Conservation (phyloP, 2,113 vertebrate genomes). For the Oceanites oceanicus region DNA sequence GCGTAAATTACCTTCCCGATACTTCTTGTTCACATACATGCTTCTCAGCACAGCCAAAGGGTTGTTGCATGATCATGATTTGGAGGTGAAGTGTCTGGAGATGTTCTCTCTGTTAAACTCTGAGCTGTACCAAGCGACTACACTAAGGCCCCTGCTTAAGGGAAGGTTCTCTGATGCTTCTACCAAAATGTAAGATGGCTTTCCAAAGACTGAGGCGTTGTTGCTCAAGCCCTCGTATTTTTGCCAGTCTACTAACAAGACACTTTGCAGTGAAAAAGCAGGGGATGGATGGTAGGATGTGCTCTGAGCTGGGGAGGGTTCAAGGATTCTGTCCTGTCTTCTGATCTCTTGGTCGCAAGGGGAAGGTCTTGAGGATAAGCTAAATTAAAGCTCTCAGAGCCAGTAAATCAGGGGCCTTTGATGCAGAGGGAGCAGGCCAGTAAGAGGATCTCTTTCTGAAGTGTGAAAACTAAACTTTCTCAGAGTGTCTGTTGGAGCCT, state of each 20-base stretch:
- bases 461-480: neutral
- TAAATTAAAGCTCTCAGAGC: neutral
- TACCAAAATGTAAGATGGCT: neutral
- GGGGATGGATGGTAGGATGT: neutral
- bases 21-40: accelerated
- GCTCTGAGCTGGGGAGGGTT: neutral
- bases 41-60: neutral
- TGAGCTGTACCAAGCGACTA: neutral
- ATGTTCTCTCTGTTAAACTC: neutral
- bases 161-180: neutral
- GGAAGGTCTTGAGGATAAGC: neutral
- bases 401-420: neutral
- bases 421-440: neutral
- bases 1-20: neutral
- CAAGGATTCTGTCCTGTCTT: neutral
- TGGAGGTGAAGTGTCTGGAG: neutral
- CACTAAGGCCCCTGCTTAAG: neutral
- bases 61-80: neutral
- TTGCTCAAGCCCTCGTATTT: neutral
- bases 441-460: neutral
- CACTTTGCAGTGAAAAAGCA: neutral
- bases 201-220: neutral
- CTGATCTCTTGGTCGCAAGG: neutral
- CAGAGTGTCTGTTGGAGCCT: neutral
- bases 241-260: neutral